Conservation (phyloP, 2,113 vertebrate genomes). For the Rhombomys opimus region DNA sequence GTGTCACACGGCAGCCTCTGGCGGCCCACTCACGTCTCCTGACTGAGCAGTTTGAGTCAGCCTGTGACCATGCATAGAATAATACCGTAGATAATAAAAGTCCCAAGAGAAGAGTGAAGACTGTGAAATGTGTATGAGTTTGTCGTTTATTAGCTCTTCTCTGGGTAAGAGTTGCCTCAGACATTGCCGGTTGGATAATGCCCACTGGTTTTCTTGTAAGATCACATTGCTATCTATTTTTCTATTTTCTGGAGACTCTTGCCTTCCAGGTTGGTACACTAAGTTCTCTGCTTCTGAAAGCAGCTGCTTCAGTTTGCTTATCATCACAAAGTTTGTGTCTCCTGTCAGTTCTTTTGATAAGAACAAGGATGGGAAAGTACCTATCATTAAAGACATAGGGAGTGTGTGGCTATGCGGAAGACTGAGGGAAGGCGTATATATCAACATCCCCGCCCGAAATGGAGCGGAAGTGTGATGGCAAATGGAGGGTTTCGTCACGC, state of each 20-base stretch:
- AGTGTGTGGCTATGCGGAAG: not conserved
- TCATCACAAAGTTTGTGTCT: not conserved
- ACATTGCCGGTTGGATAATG: not conserved
- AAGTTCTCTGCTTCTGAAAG: not conserved
- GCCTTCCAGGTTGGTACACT: not conserved
- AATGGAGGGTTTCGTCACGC: not conserved
- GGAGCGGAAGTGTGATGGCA: not conserved
- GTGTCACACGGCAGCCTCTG: not conserved
- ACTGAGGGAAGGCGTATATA: not conserved
- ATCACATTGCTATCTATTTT: not conserved
- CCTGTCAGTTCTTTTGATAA: not conserved
- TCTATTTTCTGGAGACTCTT: not conserved
- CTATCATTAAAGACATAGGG: not conserved
- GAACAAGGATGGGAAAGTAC: not conserved
- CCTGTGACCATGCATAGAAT: not conserved
- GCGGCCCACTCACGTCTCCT: not conserved
- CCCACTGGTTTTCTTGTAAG: not conserved
- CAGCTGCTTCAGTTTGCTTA: not conserved
- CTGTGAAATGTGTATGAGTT: not conserved
- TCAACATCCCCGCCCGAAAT: not conserved
- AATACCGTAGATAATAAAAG: not conserved
- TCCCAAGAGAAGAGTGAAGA: conserved; percentile 11
- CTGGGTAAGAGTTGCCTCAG: not conserved
- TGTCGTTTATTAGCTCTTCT: not conserved
- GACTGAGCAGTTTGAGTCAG: not conserved